These are phyloP conservation scores for Sinodicranocentrus sp. DNA, from an alignment of 2,888 invertebrate genomes.

Conservation along the genomic window DNA sequence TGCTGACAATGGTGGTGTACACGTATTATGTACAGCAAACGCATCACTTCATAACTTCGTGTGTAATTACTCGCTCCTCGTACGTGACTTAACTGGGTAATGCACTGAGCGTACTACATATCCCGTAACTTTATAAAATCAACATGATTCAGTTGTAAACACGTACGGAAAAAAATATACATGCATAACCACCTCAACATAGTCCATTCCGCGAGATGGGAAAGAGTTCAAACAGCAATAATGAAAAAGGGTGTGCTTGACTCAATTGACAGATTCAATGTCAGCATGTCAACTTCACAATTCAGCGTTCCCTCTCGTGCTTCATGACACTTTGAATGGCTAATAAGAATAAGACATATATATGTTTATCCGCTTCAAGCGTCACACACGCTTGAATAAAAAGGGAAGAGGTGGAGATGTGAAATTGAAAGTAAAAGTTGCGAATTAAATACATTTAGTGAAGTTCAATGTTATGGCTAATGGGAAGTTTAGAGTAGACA, in stretches of 20 bases:
- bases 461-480: too few species aligned
- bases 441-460: too few species aligned
- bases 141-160: constrained; percentile 3
- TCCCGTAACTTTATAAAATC: constrained; percentile 22
- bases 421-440: too few species aligned
- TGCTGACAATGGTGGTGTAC: too few species aligned
- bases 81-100: constrained; percentile 55
- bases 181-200: constrained; percentile 9
- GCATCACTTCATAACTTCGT: constrained; percentile 10
- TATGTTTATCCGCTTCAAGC: too few species aligned
- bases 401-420: too few species aligned
- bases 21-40: background rate
- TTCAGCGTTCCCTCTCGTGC: background rate
- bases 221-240: constrained; percentile 16
- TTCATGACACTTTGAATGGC: background rate
- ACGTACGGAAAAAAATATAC: background rate
- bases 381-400: too few species aligned
- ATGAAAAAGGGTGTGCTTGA: constrained; percentile 54
- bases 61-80: constrained; percentile 17
- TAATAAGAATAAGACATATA: too few species aligned
- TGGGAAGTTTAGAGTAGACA: too few species aligned
- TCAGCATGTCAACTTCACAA: constrained; percentile 43
- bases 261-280: constrained; percentile 65
- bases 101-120: background rate
- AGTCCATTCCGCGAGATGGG: too few species aligned